A percentile compares a stretch with the other conserved stretches of the same genome.
phyloP scores from a whole-genome alignment of 1,140 invertebrate species.

The Drosophila ficusphila region DNA sequence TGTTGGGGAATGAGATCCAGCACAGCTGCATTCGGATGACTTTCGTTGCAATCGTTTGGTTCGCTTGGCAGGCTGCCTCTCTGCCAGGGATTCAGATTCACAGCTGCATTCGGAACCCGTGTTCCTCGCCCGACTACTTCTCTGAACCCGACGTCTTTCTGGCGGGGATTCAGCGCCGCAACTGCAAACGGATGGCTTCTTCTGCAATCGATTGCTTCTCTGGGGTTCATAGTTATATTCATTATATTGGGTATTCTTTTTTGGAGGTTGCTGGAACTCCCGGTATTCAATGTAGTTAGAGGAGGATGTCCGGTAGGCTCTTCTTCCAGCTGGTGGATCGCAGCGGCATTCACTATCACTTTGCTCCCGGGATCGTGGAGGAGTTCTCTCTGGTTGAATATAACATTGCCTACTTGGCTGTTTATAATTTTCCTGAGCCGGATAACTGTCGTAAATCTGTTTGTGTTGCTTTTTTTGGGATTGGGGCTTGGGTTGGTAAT shows the following conservation, averaged over 20 bases:
- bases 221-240: neutral
- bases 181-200: neutral
- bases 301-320: neutral
- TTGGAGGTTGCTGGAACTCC: constrained; percentile 1
- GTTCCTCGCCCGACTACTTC: neutral
- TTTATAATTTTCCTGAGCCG: neutral
- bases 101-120: neutral
- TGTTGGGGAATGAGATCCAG: neutral
- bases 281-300: constrained; percentile 22
- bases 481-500: no score
- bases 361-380: neutral
- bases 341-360: neutral
- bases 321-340: neutral
- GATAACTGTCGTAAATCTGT: neutral
- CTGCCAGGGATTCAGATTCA: no score
- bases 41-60: neutral
- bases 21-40: neutral
- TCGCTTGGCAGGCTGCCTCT: neutral
- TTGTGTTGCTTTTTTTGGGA: no score
- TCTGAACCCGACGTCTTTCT: neutral
- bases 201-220: neutral
- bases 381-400: neutral
- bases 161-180: neutral
- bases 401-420: neutral
- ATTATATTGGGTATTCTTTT: neutral